Conservation (phyloP, 1,140 invertebrate genomes). For the Pristionchus pacificus region DNA sequence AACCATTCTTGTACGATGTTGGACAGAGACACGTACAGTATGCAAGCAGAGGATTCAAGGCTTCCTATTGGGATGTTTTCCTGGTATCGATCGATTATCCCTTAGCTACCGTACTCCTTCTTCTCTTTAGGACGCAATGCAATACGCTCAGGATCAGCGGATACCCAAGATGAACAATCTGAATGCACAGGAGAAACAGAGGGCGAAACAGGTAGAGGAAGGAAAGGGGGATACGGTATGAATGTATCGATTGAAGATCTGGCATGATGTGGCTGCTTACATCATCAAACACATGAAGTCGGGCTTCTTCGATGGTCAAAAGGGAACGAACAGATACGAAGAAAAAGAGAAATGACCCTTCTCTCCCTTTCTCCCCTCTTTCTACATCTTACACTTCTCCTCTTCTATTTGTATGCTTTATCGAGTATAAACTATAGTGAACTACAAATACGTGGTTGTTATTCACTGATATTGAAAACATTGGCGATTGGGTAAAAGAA, state of each 20-base stretch:
- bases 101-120: neutral
- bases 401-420: too few species aligned
- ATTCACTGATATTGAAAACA: too few species aligned
- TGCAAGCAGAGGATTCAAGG: slow-evolving; percentile 51
- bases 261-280: neutral
- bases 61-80: slow-evolving; percentile 55
- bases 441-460: too few species aligned
- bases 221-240: neutral
- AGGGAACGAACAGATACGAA: neutral
- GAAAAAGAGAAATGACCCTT: too few species aligned
- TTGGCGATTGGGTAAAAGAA: too few species aligned
- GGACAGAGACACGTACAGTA: slow-evolving; percentile 52
- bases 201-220: neutral
- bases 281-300: neutral
- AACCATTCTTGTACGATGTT: slow-evolving; percentile 41
- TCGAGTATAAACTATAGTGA: too few species aligned
- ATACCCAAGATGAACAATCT: neutral
- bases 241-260: neutral
- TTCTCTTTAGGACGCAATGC: neutral
- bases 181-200: too few species aligned
- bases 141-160: neutral
- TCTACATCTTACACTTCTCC: too few species aligned
- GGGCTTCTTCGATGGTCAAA: neutral
- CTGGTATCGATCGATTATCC: slow-evolving; percentile 35
- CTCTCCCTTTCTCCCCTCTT: too few species aligned